phyloP scores from a whole-genome alignment of 1,140 invertebrate species.

The Hermetia illucens region DNA sequence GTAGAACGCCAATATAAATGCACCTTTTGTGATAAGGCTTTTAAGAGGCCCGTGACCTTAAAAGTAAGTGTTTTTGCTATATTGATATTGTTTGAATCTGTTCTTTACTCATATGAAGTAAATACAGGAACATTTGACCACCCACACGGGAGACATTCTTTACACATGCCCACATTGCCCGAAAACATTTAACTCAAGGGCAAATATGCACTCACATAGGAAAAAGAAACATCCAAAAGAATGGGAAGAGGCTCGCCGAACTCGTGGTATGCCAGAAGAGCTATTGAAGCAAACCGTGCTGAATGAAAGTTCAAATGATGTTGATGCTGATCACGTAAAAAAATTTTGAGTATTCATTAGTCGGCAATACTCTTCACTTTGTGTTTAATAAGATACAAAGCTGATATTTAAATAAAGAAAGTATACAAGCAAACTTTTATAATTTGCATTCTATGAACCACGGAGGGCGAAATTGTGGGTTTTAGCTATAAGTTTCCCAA shows the following conservation, averaged over 20 bases:
- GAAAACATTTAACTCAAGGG: slow-evolving; percentile 24
- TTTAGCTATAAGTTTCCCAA: no score
- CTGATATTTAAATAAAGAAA: no score
- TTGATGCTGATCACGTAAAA: no score
- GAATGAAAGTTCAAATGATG: no score
- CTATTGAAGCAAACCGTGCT: no score
- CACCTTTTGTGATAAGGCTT: background rate
- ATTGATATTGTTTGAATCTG: background rate
- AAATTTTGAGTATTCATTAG: no score
- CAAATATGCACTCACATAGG: slow-evolving; percentile 26
- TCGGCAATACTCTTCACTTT: no score
- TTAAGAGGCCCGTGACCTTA: background rate
- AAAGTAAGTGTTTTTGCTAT: background rate
- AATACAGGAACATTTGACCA: slow-evolving; percentile 24
- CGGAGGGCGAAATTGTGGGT: no score
- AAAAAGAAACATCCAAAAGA: slow-evolving; percentile 25
- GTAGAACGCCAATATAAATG: background rate
- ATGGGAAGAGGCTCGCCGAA: slow-evolving; percentile 17
- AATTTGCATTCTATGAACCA: no score
- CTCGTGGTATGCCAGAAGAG: no score
- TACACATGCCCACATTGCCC: slow-evolving; percentile 27
- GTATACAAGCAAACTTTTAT: no score
- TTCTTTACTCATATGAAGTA: background rate
- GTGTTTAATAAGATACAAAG: no score
- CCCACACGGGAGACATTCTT: slow-evolving; percentile 22